Evolutionary conservation across 2,888 invertebrate genomes (phyloP).

Genomic region (Scaptodrosophila latifasciaeformis): DNA sequence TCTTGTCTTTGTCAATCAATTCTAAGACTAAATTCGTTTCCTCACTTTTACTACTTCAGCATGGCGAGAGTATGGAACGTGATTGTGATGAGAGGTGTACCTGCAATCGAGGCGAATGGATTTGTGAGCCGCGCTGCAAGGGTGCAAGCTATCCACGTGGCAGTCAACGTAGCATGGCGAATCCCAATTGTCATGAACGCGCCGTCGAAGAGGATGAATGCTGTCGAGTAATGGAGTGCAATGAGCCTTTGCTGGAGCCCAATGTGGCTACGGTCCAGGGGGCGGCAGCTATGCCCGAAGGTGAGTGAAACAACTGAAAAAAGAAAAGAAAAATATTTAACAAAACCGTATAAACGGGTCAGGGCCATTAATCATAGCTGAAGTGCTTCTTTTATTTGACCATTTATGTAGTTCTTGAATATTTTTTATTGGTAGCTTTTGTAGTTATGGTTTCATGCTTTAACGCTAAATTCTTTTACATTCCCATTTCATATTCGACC

Average conservation of each 20-base stretch:
- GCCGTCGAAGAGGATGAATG: slow-evolving; percentile 82
- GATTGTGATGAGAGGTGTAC: slow-evolving; percentile 87
- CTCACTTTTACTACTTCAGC: too few relatives aligned
- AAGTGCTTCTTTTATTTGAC: not conserved
- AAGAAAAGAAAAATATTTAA: too few relatives aligned
- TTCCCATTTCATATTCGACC: slow-evolving; percentile 24
- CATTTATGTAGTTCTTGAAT: slow-evolving; percentile 3
- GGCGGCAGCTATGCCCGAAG: slow-evolving; percentile 30
- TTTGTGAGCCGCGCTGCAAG: slow-evolving; percentile 84
- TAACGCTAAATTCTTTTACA: slow-evolving; percentile 53
- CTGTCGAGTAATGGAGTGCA: slow-evolving; percentile 83
- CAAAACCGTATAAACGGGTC: too few relatives aligned
- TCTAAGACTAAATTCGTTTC: too few relatives aligned
- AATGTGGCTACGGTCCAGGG: slow-evolving; percentile 37
- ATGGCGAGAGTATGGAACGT: slow-evolving; percentile 83
- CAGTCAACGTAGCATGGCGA: slow-evolving; percentile 77
- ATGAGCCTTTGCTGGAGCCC: slow-evolving; percentile 74
- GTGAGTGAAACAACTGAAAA: too few relatives aligned
- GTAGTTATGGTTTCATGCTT: slow-evolving; percentile 37
- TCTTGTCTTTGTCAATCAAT: too few relatives aligned
- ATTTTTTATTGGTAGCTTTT: slow-evolving; percentile 34
- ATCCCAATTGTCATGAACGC: slow-evolving; percentile 84
- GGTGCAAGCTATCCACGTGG: slow-evolving; percentile 83
- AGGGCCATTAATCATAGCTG: slow-evolving; percentile 6
- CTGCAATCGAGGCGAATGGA: slow-evolving; percentile 82